Evolutionary conservation across 2,888 invertebrate species (phyloP).

Genomic region (Nudaria mundana): DNA sequence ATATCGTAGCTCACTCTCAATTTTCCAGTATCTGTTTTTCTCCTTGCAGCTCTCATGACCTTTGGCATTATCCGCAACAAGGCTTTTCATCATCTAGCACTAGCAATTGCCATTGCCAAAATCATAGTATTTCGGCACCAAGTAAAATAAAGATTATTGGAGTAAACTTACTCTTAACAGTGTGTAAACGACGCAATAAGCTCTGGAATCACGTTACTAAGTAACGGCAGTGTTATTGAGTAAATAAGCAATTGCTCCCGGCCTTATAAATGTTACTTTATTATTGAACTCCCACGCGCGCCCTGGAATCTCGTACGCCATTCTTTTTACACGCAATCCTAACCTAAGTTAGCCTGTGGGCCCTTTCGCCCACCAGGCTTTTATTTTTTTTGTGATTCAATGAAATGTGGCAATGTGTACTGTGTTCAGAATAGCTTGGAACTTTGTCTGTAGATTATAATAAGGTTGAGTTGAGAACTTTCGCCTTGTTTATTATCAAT

Average conservation of each 20-base stretch:
- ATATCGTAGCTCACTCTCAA: too few species aligned
- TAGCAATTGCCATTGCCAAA: too few species aligned
- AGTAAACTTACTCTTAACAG: slow-evolving; percentile 1
- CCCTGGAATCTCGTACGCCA: slow-evolving; percentile 8
- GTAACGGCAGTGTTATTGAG: slow-evolving; percentile 24
- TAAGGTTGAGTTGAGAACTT: not conserved
- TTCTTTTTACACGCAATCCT: slow-evolving; percentile 37
- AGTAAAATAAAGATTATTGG: too few species aligned
- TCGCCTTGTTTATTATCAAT: slow-evolving; percentile 8
- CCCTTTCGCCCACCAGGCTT: slow-evolving; percentile 41
- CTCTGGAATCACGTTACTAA: slow-evolving; percentile 13
- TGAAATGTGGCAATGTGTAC: slow-evolving; percentile 24
- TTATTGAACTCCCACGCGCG: slow-evolving; percentile 41
- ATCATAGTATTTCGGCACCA: too few species aligned
- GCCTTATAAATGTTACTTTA: slow-evolving; percentile 24
- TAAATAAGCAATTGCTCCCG: slow-evolving; percentile 32
- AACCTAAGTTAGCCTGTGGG: slow-evolving; percentile 35
- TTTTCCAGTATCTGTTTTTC: too few species aligned
- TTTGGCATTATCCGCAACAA: too few species aligned
- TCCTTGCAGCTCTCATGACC: too few species aligned
- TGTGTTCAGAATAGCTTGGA: slow-evolving; percentile 6
- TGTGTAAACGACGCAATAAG: slow-evolving; percentile 15
- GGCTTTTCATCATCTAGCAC: too few species aligned
- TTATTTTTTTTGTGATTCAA: slow-evolving; percentile 29
- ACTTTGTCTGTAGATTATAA: not conserved